Evolutionary conservation across 2,888 invertebrate species (phyloP).

Genomic region (Heliconius cydno): DNA sequence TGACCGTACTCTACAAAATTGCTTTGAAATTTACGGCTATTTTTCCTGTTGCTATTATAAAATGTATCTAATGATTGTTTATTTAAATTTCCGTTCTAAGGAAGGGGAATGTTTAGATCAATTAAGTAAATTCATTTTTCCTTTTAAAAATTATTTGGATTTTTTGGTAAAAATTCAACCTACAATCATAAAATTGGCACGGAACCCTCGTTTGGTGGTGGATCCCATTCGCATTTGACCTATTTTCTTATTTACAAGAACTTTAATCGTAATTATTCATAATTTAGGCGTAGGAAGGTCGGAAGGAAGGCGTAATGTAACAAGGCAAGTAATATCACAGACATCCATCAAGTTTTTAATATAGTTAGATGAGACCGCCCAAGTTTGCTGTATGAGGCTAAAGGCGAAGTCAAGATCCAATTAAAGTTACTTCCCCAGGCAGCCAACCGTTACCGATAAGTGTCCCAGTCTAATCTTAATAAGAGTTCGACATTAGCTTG

Average conservation of each 20-base stretch:
- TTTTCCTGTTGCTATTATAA: conserved; percentile 21
- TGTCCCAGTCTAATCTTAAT: conserved; percentile 38
- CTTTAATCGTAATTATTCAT: no score
- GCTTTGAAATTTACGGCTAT: background rate
- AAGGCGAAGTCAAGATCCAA: conserved; percentile 44
- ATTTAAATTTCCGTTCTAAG: background rate
- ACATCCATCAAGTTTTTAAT: conserved; percentile 37
- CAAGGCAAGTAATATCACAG: conserved; percentile 25
- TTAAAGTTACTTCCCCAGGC: conserved; percentile 45
- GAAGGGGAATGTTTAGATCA: background rate
- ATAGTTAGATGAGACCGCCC: conserved; percentile 38
- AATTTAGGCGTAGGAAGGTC: background rate
- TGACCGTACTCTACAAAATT: conserved; percentile 17
- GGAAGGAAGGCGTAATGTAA: background rate
- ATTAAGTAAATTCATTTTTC: background rate
- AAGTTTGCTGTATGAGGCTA: conserved; percentile 39
- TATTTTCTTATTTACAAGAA: no score
- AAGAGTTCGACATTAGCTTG: conserved; percentile 21
- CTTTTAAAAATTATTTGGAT: background rate
- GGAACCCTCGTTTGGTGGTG: no score
- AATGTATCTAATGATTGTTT: conserved; percentile 10
- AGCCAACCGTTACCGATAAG: conserved; percentile 45
- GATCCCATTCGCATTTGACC: no score
- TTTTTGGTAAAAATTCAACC: background rate
- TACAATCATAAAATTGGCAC: background rate